Evolutionary conservation across 2,113 vertebrate species (phyloP), one percentile per base, ranked within the genome.

Genomic region (Plecturocebus donacophilus): DNA sequence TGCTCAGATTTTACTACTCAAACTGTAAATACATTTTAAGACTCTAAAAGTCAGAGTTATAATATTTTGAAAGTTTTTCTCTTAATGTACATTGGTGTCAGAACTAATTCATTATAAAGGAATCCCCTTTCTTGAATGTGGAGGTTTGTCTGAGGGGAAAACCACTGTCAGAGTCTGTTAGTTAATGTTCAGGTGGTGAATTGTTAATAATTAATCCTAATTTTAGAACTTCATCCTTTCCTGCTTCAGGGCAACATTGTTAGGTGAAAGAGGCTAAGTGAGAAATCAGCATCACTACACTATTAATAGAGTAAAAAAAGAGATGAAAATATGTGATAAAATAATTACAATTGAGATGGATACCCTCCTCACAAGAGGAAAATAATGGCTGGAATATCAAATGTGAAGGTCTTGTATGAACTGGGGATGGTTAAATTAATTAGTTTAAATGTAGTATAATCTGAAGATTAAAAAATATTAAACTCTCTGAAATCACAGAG

Each of bases 141-240:
- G 38, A 47, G 1, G 30, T 40, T 84, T 75, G 2, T 87, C 70
- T 95, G 17, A 80, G 23, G 47, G 64, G 25, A 75, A 81, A 70
- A 75, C 88, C 8, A 20, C 23, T 85, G 38, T 85, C 47, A 49
- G 35, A 21, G 71, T 82, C 61, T 80, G 16, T 68, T 85, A 73
- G 38, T 54, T 82, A 76, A 75, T 95, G 23, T 14, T 80, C 68
- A 94, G 38, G n/a, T 64, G 6, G 58, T 90, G 10, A 96, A 66
- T 92, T 90, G 87, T 82, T 96, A 94, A 85, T 94, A 86, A 88
- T 45, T 16, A 3, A 82, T 88, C 56, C 77, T 95, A 83, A 32
- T 95, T 96, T 97, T 88, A 94, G 19, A 93, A 84, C 32, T 79
- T 82, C 5, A 85, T 86, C 9, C 19, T 94, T 96, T 95, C 21